Conservation (phyloP, 2,113 vertebrate species). For the Thamnophis sirtalis region DNA sequence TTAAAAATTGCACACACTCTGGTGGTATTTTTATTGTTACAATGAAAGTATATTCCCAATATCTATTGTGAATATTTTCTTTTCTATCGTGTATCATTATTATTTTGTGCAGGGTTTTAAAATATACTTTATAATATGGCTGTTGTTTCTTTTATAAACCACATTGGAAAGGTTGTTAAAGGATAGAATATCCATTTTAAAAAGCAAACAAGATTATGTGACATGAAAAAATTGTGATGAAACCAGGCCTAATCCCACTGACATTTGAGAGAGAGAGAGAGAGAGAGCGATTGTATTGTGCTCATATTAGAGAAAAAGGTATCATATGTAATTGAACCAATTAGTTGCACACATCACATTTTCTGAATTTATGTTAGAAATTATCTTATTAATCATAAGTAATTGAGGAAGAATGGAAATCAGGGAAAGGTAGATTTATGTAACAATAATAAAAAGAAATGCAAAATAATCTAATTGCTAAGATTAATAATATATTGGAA, state of each 20-base stretch:
- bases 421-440: background rate
- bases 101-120: background rate
- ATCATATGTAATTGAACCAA: background rate
- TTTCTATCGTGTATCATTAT: background rate
- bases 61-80: background rate
- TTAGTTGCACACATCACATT: background rate
- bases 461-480: background rate
- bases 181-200: background rate
- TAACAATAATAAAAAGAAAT: background rate
- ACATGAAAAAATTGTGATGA: background rate
- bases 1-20: background rate
- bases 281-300: no score
- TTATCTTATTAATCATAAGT: background rate
- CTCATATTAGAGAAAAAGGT: background rate
- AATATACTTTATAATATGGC: background rate
- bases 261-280: no score
- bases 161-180: background rate
- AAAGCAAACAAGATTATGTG: background rate
- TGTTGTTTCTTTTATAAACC: background rate
- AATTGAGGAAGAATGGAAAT: background rate
- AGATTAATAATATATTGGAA: background rate
- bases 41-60: background rate
- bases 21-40: background rate
- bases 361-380: background rate
- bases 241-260: background rate